A percentile compares a stretch with the other conserved stretches of the same genome.
Evolutionary conservation across 2,113 vertebrate species (phyloP).

Genomic region (Ibidorhyncha struthersii): DNA sequence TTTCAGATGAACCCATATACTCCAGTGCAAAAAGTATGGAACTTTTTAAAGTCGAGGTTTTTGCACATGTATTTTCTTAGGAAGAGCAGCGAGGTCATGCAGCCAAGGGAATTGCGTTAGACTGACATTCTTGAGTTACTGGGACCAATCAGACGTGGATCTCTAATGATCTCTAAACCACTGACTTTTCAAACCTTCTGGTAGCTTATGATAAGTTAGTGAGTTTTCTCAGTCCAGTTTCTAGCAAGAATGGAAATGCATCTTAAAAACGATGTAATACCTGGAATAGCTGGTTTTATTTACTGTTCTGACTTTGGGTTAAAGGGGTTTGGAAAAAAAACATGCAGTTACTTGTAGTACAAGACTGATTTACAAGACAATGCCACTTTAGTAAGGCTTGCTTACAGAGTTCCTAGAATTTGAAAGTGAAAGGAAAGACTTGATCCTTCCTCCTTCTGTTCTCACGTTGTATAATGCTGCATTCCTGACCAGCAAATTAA

Average conservation of each 20-base stretch:
- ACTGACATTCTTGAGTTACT: background rate
- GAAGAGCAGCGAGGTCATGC: background rate
- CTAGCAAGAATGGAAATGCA: too few species aligned
- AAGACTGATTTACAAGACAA: background rate
- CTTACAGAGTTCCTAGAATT: background rate
- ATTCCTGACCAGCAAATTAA: background rate
- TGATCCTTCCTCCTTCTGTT: background rate
- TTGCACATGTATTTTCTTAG: background rate
- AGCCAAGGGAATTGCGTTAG: background rate
- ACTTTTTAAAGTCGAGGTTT: background rate
- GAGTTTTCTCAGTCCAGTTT: background rate
- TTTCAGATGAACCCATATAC: background rate
- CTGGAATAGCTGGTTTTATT: background rate
- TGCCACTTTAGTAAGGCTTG: background rate
- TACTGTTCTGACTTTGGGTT: background rate
- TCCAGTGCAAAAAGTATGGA: background rate
- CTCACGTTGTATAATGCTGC: background rate
- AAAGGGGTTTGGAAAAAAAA: background rate
- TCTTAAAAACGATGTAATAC: too few species aligned
- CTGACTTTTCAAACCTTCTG: background rate
- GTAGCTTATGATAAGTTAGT: background rate
- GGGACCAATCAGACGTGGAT: background rate
- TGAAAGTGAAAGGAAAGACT: background rate
- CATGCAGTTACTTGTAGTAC: background rate
- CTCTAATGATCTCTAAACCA: background rate